Percentiles rank a stretch among this genome's conserved stretches.
Conservation (phyloP, 1,140 invertebrate species). For the Penaeus vannamei region DNA sequence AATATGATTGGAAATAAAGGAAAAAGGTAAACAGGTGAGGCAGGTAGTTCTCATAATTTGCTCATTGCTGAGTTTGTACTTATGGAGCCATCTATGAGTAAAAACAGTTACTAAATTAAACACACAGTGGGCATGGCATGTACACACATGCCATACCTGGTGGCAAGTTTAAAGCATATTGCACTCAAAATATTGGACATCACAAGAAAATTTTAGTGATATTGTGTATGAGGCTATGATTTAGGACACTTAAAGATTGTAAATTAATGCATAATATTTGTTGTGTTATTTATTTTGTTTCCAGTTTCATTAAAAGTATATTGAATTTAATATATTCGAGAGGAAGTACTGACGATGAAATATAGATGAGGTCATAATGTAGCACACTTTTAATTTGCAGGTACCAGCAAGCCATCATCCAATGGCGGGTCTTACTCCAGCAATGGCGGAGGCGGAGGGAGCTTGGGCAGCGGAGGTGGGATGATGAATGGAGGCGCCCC, state of each 20-base stretch:
- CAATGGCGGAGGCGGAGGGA: slow-evolving; percentile 68
- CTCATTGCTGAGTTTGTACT: too few relatives aligned
- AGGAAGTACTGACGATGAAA: slow-evolving; percentile 35
- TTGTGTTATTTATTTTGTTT: background rate
- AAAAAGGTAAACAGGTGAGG: too few relatives aligned
- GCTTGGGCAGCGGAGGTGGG: slow-evolving; percentile 14
- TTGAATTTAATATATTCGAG: slow-evolving; percentile 2
- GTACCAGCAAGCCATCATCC: slow-evolving; percentile 67
- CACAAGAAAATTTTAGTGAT: too few relatives aligned
- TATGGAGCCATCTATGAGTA: too few relatives aligned
- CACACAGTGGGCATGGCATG: too few relatives aligned
- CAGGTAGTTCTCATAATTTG: too few relatives aligned
- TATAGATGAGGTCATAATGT: slow-evolving; percentile 24
- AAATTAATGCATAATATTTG: background rate
- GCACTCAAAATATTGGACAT: too few relatives aligned
- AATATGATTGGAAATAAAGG: too few relatives aligned
- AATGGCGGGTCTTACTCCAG: slow-evolving; percentile 47
- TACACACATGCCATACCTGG: too few relatives aligned
- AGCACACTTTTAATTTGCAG: slow-evolving; percentile 52
- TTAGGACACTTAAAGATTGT: background rate
- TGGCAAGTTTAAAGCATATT: too few relatives aligned
- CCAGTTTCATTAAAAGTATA: background rate
- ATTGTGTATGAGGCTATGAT: too few relatives aligned
- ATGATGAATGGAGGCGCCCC: slow-evolving; percentile 69
- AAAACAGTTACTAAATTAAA: too few relatives aligned